Base-by-base conservation (phyloP, 35 echinoderm and acorn worm genomes). In the Acanthaster planci region DNA sequence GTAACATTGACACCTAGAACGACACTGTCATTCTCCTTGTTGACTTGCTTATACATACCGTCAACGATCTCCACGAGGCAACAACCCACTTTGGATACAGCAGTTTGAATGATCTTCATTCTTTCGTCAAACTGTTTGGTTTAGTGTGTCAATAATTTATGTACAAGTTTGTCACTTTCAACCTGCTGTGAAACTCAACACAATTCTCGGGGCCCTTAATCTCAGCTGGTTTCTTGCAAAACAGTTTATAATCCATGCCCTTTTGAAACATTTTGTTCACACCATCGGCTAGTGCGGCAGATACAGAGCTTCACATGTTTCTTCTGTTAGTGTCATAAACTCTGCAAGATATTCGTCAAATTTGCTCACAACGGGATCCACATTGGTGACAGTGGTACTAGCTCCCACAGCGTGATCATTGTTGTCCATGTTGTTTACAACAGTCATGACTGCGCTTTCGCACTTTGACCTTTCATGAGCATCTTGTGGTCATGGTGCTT, bases 341-440 rank as follows among this genome's bases (percentile, higher is more conserved):
- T 58, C 4, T 12, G 55, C 0, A 1, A 58, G 55, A 12, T 58
- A 58, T 23, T 58, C 55, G 26, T 7, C 55, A 58, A 58, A 58
- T 23, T 58, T 58, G 1, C 55, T 58, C 17, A 58, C 55, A 58
- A 58, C 55, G 55, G 17, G 17, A 58, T 58, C 10, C 10, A 21
- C 26, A 16, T 58, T 2, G 17, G 55, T 58, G 55, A 16, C 26
- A 0, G 26, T 23, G 55, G 17, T 58, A 58, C 55, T 58, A 16
- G 55, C 26, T 21, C 55, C 26, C n/a, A n/a, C n/a, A n/a, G n/a
- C n/a, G n/a, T n/a, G n/a, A 58, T 23, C 55, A 0, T 23, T 58
- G 55, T 58, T 23, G 26, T 58, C 55, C 55, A 58, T 58, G 55
- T 58, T 58, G 55, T 58, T 58, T 58, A 58, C 55, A 58, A 23